Percentiles rank a stretch among this genome's conserved stretches.
These are phyloP conservation scores for Cryptoprocta ferox DNA, from an alignment of 2,797 vertebrate species.

Conservation along the genomic window DNA sequence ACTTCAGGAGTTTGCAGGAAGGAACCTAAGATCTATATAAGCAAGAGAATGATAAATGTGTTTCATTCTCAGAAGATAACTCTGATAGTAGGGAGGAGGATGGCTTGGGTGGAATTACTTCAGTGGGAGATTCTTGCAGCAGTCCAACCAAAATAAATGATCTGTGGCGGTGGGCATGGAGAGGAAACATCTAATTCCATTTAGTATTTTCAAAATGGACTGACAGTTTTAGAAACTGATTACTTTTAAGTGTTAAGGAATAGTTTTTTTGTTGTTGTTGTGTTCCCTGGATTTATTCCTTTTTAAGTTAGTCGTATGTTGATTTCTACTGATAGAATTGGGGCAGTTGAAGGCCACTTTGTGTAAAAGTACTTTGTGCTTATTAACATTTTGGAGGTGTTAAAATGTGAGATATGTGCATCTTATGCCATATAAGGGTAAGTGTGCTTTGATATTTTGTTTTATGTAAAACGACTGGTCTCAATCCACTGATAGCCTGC, in stretches of 20 bases:
- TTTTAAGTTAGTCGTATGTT: background rate
- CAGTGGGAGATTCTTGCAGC: background rate
- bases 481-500: background rate
- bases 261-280: background rate
- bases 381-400: slow-evolving; percentile 42
- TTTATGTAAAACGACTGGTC: background rate
- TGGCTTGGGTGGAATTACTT: background rate
- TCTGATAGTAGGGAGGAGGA: background rate
- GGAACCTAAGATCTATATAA: background rate
- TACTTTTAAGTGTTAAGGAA: background rate
- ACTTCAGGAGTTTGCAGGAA: background rate
- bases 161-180: background rate
- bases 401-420: background rate
- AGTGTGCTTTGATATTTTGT: background rate
- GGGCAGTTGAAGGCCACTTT: slow-evolving; percentile 17
- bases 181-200: background rate
- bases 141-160: background rate
- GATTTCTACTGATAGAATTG: background rate
- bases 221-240: background rate
- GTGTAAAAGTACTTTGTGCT: background rate
- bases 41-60: background rate
- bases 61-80: background rate
- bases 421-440: background rate
- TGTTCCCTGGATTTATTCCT: background rate
- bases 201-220: background rate